phyloP scores from a whole-genome alignment of 2,113 vertebrate species.

The Dryoscopus gambensis region DNA sequence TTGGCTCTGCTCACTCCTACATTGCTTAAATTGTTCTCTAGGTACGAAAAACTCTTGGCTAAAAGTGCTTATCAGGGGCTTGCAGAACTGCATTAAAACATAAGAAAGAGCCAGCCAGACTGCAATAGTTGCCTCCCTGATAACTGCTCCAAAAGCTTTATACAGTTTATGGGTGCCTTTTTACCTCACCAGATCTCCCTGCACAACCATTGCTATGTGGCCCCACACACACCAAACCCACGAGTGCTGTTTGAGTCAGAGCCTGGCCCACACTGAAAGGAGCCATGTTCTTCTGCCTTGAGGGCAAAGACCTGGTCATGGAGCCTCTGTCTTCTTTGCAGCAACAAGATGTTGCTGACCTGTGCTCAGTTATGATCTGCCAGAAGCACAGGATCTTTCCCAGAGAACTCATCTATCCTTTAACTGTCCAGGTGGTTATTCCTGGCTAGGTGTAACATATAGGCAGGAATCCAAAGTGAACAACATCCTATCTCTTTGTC shows the following conservation, averaged over 20 bases:
- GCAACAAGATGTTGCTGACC: background rate
- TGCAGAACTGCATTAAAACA: background rate
- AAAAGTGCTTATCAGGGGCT: background rate
- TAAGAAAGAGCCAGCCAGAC: background rate
- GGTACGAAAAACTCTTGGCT: background rate
- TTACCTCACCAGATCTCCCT: background rate
- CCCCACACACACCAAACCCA: rapidly evolving
- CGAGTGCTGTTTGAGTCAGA: rapidly evolving
- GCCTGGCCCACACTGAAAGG: background rate
- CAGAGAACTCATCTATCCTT: background rate
- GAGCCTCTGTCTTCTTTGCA: background rate
- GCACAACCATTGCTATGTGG: background rate
- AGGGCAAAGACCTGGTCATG: background rate
- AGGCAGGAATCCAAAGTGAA: background rate
- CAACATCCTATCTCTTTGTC: background rate
- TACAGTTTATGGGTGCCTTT: background rate
- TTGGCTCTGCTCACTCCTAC: background rate
- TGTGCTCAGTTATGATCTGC: background rate
- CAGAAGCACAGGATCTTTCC: background rate
- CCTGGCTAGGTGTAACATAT: background rate
- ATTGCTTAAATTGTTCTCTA: background rate
- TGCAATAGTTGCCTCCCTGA: background rate
- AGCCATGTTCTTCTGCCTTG: background rate
- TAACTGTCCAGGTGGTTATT: background rate
- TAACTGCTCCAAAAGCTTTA: background rate